A percentile compares a stretch with the other conserved stretches of the same genome.
These are phyloP conservation scores for Xestia ashworthii DNA, from an alignment of 2,888 invertebrate species.

Conservation along the genomic window DNA sequence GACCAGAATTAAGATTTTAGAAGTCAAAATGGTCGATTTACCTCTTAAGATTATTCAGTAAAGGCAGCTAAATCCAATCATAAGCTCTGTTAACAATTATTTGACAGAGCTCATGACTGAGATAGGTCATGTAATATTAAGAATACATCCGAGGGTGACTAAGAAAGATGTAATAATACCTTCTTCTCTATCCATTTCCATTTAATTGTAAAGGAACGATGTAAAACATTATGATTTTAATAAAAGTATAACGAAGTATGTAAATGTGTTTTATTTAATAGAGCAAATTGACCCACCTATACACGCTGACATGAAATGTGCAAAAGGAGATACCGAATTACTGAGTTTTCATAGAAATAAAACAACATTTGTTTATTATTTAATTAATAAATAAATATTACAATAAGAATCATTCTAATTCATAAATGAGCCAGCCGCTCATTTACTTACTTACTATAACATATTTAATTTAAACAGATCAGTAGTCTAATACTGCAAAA, in stretches of 20 bases:
- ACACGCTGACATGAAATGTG: neutral
- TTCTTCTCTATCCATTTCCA: slow-evolving; percentile 60
- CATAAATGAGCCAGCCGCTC: slow-evolving; percentile 55
- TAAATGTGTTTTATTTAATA: slow-evolving; percentile 62
- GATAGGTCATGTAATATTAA: slow-evolving; percentile 17
- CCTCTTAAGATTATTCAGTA: slow-evolving; percentile 48
- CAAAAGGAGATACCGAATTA: neutral
- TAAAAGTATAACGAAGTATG: slow-evolving; percentile 80
- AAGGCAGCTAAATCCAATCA: slow-evolving; percentile 31
- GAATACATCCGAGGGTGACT: slow-evolving; percentile 39
- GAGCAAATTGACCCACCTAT: slow-evolving; percentile 22
- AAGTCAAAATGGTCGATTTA: slow-evolving; percentile 54
- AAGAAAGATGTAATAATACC: slow-evolving; percentile 56
- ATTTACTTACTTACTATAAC: slow-evolving; percentile 28
- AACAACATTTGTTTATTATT: slow-evolving; percentile 26
- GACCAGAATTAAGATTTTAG: slow-evolving; percentile 56
- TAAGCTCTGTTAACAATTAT: slow-evolving; percentile 30
- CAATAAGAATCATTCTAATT: slow-evolving; percentile 31
- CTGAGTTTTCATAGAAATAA: slow-evolving; percentile 15
- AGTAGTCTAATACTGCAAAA: neutral
- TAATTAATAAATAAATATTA: slow-evolving; percentile 29
- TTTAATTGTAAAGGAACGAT: slow-evolving; percentile 68
- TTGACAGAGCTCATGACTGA: slow-evolving; percentile 47
- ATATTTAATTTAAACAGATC: slow-evolving; percentile 15
- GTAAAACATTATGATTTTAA: slow-evolving; percentile 78